These are phyloP conservation scores for Pycnonotus jocosus DNA, from an alignment of 2,113 vertebrate species.

Conservation along the genomic window DNA sequence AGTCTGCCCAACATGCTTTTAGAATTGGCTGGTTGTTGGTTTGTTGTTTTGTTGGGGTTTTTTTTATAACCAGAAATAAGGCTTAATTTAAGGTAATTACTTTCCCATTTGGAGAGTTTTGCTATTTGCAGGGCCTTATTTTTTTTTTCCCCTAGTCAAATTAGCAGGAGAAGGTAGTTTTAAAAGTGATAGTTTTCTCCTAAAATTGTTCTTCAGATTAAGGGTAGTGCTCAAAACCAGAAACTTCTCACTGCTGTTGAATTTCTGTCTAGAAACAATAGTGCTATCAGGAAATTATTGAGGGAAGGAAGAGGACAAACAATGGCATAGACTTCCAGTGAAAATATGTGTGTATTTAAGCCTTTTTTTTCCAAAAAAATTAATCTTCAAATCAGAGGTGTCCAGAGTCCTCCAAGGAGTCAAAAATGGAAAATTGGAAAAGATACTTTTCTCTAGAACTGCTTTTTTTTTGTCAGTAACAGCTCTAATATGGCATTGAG, in stretches of 20 bases:
- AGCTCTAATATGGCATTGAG: not conserved
- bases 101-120: conserved; percentile 40
- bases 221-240: not conserved
- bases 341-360: not conserved
- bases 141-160: conserved; percentile 50
- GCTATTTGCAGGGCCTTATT: conserved; percentile 69
- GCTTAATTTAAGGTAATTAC: conserved; percentile 75
- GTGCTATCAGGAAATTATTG: not conserved
- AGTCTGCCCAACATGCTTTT: conserved; percentile 18
- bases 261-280: not conserved
- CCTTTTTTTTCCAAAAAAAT: not conserved
- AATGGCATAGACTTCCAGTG: not conserved
- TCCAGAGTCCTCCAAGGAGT: not conserved
- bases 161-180: conserved; percentile 54
- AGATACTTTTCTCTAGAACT: not conserved
- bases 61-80: conserved; percentile 70
- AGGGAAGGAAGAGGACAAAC: not conserved
- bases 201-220: conserved; percentile 53
- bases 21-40: conserved; percentile 10
- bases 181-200: conserved; percentile 57
- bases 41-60: not conserved
- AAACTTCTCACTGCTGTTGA: not conserved
- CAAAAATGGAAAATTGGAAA: not conserved
- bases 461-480: not conserved
- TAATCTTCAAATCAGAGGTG: not conserved